Evolutionary conservation across 30 jellyfish, hydroid and myxozoan species (phyloP).

Genomic region (Turritopsis rubra): DNA sequence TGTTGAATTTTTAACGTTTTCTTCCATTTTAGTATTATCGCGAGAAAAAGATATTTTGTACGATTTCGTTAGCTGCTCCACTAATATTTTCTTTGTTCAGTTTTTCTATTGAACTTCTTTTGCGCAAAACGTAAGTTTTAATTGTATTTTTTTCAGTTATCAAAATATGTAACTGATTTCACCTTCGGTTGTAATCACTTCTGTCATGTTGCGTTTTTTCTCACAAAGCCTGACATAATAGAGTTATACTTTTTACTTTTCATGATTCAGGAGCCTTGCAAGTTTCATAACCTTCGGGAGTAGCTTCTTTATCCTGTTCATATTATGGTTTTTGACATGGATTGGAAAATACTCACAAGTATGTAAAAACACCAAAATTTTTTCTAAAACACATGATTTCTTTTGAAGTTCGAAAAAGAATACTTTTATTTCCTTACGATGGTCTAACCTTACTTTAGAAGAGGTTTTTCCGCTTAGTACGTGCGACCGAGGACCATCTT

Average conservation of each 20-base stretch:
- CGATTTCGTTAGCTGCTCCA: constrained; percentile 63
- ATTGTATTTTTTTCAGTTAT: neutral
- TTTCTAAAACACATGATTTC: no score
- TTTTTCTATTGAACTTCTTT: constrained; percentile 46
- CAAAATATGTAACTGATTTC: neutral
- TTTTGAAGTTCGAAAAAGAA: neutral
- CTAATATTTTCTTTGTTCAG: constrained; percentile 43
- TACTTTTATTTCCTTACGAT: no score
- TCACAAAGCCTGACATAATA: neutral
- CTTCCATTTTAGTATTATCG: constrained; percentile 45
- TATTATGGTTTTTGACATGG: constrained; percentile 13
- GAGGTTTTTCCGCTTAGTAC: no score
- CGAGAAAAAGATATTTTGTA: constrained; percentile 31
- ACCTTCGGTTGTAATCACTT: neutral
- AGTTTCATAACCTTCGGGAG: constrained; percentile 6
- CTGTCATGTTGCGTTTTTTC: neutral
- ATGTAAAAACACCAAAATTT: neutral
- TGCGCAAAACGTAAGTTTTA: constrained; percentile 57
- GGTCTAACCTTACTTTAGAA: no score
- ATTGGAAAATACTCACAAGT: constrained; percentile 24
- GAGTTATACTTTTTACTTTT: no score
- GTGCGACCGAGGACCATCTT: no score
- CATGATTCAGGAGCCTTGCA: neutral
- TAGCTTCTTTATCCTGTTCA: neutral
- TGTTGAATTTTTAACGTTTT: neutral